Percentiles rank a stretch among this genome's conserved stretches.
Evolutionary conservation across 1,140 invertebrate species (phyloP).

Genomic region (Condylostylus longicornis): DNA sequence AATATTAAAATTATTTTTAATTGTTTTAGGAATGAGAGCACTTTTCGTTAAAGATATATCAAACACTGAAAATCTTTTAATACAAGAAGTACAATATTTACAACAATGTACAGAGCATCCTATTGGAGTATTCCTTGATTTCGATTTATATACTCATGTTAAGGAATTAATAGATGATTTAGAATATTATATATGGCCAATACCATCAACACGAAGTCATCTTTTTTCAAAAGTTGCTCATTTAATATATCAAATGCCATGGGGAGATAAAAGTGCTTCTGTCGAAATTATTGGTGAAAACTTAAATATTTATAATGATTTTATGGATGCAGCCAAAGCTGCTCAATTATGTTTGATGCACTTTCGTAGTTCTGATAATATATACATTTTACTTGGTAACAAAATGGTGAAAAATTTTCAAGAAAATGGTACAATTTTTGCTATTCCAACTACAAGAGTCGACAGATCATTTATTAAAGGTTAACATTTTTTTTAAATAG

Average conservation of each 20-base stretch:
- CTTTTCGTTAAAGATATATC: constrained; percentile 16
- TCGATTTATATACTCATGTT: constrained; percentile 18
- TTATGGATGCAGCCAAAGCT: constrained; percentile 24
- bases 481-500: constrained; percentile 4
- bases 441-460: constrained; percentile 21
- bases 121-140: constrained; percentile 25
- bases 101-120: constrained; percentile 23
- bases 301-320: constrained; percentile 25
- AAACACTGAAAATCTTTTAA: constrained; percentile 20
- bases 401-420: constrained; percentile 23
- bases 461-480: constrained; percentile 21
- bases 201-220: constrained; percentile 14
- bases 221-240: constrained; percentile 28
- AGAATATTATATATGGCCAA: constrained; percentile 30
- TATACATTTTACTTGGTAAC: constrained; percentile 27
- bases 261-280: constrained; percentile 28
- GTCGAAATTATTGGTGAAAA: constrained; percentile 26
- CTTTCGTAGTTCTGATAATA: constrained; percentile 25
- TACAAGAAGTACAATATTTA: constrained; percentile 27
- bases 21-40: constrained; percentile 19
- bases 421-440: constrained; percentile 26
- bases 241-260: constrained; percentile 27
- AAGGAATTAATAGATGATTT: constrained; percentile 21
- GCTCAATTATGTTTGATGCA: constrained; percentile 31
- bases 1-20: not conserved